phyloP scores from a whole-genome alignment of 2,797 vertebrate genomes.

The Myotis findleyi region DNA sequence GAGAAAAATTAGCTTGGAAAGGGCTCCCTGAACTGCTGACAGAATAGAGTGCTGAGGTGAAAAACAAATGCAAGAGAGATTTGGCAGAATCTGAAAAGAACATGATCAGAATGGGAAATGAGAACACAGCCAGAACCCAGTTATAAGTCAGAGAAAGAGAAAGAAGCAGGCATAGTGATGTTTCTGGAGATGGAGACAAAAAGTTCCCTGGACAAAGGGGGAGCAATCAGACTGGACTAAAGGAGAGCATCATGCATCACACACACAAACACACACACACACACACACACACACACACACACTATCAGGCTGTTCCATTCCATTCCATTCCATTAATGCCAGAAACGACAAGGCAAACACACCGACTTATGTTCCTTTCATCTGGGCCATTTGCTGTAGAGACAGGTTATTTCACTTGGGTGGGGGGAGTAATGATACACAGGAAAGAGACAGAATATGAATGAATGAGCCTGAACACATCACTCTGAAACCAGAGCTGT shows the following conservation, averaged over 20 bases:
- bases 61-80: conserved; percentile 76
- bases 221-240: neutral
- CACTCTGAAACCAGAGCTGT: neutral
- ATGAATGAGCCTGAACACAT: neutral
- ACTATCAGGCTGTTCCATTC: neutral
- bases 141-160: conserved; percentile 12
- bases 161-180: neutral
- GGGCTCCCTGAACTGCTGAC: conserved; percentile 31
- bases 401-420: neutral
- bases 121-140: conserved; percentile 22
- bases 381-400: neutral
- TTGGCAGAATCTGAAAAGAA: conserved; percentile 61
- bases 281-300: no score
- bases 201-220: conserved; percentile 5
- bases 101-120: conserved; percentile 42
- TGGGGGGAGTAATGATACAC: neutral
- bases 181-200: neutral
- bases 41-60: conserved; percentile 29
- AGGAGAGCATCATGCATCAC: neutral
- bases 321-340: neutral
- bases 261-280: neutral
- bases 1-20: conserved; percentile 57
- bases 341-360: neutral
- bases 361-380: neutral
- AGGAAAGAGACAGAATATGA: neutral